phyloP scores from a whole-genome alignment of 2,888 invertebrate species.

The Morpho deidamia region DNA sequence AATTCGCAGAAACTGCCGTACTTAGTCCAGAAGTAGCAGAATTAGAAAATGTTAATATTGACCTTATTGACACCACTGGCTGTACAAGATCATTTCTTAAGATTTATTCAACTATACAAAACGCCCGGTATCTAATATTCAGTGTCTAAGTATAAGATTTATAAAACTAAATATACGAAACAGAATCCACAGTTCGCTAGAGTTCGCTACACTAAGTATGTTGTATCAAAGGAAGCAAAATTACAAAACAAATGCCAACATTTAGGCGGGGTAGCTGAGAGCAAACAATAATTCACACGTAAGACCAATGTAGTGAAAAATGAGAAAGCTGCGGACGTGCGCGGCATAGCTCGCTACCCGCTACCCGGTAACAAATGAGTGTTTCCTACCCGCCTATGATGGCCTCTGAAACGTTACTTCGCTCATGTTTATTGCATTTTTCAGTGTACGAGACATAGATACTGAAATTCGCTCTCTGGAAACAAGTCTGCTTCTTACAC shows the following conservation, averaged over 20 bases:
- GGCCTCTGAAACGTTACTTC: constrained; percentile 3
- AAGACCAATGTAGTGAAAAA: constrained; percentile 78
- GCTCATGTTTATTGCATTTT: constrained; percentile 19
- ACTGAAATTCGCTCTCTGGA: background rate
- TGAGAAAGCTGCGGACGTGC: constrained; percentile 70
- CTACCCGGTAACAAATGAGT: constrained; percentile 64
- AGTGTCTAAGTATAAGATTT: no score
- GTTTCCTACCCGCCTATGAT: constrained; percentile 48
- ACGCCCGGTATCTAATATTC: no score
- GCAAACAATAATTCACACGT: constrained; percentile 75
- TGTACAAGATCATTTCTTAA: no score
- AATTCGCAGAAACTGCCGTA: no score
- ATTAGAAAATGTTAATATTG: no score
- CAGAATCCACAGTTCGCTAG: background rate
- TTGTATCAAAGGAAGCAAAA: constrained; percentile 11
- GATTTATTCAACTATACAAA: no score
- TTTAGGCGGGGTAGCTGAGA: constrained; percentile 39
- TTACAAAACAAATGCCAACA: constrained; percentile 21
- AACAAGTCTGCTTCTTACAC: no score
- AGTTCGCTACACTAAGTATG: background rate
- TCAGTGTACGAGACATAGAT: constrained; percentile 1
- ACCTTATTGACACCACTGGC: no score
- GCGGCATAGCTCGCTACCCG: constrained; percentile 41
- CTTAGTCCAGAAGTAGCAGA: background rate
- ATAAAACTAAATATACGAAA: background rate